phyloP scores from a whole-genome alignment of 2,797 vertebrate genomes.

The Euthynnus affinis region DNA sequence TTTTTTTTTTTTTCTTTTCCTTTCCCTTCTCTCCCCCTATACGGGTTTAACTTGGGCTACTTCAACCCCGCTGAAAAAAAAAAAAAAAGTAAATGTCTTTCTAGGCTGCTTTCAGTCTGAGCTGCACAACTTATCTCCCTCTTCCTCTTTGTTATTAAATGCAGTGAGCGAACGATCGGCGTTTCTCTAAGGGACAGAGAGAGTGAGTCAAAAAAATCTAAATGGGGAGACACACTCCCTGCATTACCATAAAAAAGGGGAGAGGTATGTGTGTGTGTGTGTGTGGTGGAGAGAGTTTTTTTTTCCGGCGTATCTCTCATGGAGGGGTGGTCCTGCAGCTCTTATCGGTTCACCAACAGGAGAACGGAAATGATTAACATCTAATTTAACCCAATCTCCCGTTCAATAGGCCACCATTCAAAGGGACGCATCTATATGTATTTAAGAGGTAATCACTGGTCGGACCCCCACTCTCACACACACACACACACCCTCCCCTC shows the following conservation, averaged over 20 bases:
- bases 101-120: constrained; percentile 78
- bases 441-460: constrained; percentile 84
- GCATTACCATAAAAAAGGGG: constrained; percentile 80
- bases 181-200: constrained; percentile 72
- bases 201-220: constrained; percentile 75
- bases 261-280: constrained; percentile 43
- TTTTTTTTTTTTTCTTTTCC: constrained; percentile 13
- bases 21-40: constrained; percentile 27
- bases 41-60: constrained; percentile 78
- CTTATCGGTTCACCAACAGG: constrained; percentile 86
- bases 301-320: constrained; percentile 45
- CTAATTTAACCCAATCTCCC: constrained; percentile 85
- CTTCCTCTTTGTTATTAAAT: constrained; percentile 78
- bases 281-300: neutral
- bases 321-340: constrained; percentile 69
- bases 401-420: constrained; percentile 77
- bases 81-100: constrained; percentile 77
- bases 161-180: constrained; percentile 74
- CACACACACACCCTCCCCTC: neutral
- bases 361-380: constrained; percentile 87
- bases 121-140: constrained; percentile 81
- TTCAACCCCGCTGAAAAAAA: constrained; percentile 67
- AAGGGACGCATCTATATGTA: constrained; percentile 81
- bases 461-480: constrained; percentile 51
- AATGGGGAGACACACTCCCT: constrained; percentile 72